Percentiles rank a stretch among this genome's conserved stretches.
Conservation (phyloP, 92 coral and sea anemone species). For the Isaurus tuberculatus region DNA sequence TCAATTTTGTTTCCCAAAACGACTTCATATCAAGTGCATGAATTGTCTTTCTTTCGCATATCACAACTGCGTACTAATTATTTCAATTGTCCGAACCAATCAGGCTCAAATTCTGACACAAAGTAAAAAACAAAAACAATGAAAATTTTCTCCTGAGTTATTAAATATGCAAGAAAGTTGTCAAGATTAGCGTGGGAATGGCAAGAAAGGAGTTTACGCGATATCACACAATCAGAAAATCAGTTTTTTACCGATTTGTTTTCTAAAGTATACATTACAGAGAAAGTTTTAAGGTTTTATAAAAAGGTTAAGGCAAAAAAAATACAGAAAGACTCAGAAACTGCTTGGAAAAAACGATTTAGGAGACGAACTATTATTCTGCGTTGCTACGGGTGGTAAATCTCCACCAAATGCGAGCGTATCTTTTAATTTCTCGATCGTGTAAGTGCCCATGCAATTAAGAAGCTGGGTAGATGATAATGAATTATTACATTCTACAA, state of each 20-base stretch:
- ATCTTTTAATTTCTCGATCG: background rate
- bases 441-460: background rate
- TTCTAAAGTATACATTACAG: background rate
- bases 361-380: background rate
- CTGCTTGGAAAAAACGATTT: background rate
- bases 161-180: constrained; percentile 27
- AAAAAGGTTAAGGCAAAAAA: background rate
- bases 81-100: constrained; percentile 6
- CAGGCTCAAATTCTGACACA: background rate
- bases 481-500: background rate
- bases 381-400: background rate
- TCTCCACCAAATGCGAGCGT: background rate
- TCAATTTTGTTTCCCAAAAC: background rate
- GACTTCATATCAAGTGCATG: background rate
- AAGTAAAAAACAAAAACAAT: background rate
- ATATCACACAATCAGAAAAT: background rate
- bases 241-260: background rate
- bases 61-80: constrained; percentile 13
- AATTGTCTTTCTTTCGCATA: background rate
- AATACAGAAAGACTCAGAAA: background rate
- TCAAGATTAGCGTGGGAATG: background rate
- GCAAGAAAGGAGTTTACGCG: background rate
- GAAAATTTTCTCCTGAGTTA: background rate
- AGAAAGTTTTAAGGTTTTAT: background rate
- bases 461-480: background rate